Evolutionary conservation across 2,113 vertebrate genomes (phyloP), one percentile per base, ranked within the genome.

Genomic region (Caretta caretta): DNA sequence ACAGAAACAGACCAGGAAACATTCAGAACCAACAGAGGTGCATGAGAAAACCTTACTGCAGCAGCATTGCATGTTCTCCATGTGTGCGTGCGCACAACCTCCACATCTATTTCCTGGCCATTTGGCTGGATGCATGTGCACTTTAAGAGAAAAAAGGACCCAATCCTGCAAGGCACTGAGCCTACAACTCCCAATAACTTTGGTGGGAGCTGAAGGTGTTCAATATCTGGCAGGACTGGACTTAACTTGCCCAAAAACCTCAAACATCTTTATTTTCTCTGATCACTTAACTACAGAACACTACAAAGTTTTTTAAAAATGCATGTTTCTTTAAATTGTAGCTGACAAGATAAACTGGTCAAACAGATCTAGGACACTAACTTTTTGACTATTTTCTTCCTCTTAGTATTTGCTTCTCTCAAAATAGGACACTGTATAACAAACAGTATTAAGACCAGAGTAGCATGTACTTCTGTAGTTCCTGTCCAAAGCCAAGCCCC

Each of bases 321-420:
- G 27, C 2, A 0, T 13, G 10, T 46, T 35, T 87, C n/a, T 65
- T 88, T 87, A 31, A 56, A 1, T 2, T 1, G 0, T 78, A 65
- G 90, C 59, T 87, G 76, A 56, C 29, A 4, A 0, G 0, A 12
- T n/a, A 20, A 16, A 69, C 16, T 35, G 16, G 62, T n/a, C 35
- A n/a, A 69, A 51, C 59, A 84, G 87, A 92, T 27, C 85, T 24
- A 0, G 0, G 2, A 86, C 53, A 51, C 38, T 65, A n/a, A 69
- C 31, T 65, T 53, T 81, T 82, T 51, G 56, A 83, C 85, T 59
- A 12, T 22, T 1, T 4, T 12, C 72, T 51, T 78, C 81, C 87
- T 86, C 83, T 46, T 10, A 8, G 53, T 59, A 72, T 69, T n/a
- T 62, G 13, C 29, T 31, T 62, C 6, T 35, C 62, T 69, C 62